Percentiles rank a stretch among this genome's conserved stretches.
Evolutionary conservation across 2,113 vertebrate genomes (phyloP).

Genomic region (Hiodon alosoides): DNA sequence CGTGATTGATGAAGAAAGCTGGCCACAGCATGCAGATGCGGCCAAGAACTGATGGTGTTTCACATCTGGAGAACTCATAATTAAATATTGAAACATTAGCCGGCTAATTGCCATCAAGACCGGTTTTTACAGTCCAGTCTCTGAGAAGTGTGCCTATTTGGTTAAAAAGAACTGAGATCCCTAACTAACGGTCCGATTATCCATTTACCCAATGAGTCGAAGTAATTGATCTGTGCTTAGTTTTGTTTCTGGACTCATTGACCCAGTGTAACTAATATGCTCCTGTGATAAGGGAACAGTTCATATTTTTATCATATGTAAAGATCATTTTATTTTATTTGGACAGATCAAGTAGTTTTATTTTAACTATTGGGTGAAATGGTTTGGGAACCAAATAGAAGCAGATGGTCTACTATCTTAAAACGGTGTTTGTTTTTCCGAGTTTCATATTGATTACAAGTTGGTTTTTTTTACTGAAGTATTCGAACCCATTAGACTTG

Average conservation of each 20-base stretch:
- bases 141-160: too few species aligned
- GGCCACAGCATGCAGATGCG: conserved; percentile 89
- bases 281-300: conserved; percentile 47
- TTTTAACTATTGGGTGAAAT: conserved; percentile 36
- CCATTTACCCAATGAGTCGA: too few species aligned
- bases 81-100: too few species aligned
- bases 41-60: conserved; percentile 77
- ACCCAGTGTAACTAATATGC: not conserved
- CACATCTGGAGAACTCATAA: not conserved
- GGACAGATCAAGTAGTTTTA: conserved; percentile 44
- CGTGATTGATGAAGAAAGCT: conserved; percentile 89
- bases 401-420: conserved; percentile 41
- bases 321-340: conserved; percentile 59
- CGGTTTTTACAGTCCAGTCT: too few species aligned
- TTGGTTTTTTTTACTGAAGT: conserved; percentile 2
- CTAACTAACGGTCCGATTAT: too few species aligned
- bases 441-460: not conserved
- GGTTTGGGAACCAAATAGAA: conserved; percentile 42
- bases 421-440: not conserved
- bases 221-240: too few species aligned
- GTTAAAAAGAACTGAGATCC: too few species aligned
- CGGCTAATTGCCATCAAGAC: too few species aligned
- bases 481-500: not conserved
- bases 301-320: conserved; percentile 61
- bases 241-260: too few species aligned